These are phyloP conservation scores for Elmis aenea DNA, from an alignment of 2,888 invertebrate species.

Conservation along the genomic window DNA sequence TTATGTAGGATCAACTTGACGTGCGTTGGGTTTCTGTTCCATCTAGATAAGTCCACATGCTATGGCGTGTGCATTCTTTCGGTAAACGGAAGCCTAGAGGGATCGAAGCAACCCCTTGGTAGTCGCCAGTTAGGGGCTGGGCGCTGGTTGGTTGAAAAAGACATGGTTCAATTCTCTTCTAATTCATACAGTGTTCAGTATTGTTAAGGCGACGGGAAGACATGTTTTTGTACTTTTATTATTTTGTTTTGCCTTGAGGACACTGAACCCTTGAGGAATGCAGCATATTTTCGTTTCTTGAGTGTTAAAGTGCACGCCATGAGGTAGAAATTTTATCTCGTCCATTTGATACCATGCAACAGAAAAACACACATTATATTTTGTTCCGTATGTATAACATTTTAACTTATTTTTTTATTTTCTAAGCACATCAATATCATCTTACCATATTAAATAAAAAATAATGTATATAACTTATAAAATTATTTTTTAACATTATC, in stretches of 20 bases:
- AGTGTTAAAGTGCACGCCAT: background rate
- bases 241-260: constrained; percentile 26
- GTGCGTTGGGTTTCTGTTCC: background rate
- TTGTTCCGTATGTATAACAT: too few relatives aligned
- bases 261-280: constrained; percentile 30
- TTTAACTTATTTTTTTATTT: too few relatives aligned
- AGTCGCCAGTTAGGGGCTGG: constrained; percentile 29
- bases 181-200: constrained; percentile 33
- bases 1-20: constrained; percentile 1
- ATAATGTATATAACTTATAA: too few relatives aligned
- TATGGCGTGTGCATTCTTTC: constrained; percentile 14
- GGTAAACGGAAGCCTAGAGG: constrained; percentile 19
- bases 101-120: constrained; percentile 26
- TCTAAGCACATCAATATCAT: too few relatives aligned
- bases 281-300: background rate
- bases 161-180: constrained; percentile 33
- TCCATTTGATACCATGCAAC: too few relatives aligned
- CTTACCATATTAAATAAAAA: too few relatives aligned
- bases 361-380: too few relatives aligned
- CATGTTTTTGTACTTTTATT: constrained; percentile 29
- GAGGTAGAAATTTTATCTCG: background rate
- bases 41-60: constrained; percentile 4
- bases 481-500: too few relatives aligned
- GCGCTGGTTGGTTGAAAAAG: constrained; percentile 40
- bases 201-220: constrained; percentile 30